These are phyloP conservation scores for Parelbella ahira DNA, from an alignment of 2,888 invertebrate genomes.

Conservation along the genomic window DNA sequence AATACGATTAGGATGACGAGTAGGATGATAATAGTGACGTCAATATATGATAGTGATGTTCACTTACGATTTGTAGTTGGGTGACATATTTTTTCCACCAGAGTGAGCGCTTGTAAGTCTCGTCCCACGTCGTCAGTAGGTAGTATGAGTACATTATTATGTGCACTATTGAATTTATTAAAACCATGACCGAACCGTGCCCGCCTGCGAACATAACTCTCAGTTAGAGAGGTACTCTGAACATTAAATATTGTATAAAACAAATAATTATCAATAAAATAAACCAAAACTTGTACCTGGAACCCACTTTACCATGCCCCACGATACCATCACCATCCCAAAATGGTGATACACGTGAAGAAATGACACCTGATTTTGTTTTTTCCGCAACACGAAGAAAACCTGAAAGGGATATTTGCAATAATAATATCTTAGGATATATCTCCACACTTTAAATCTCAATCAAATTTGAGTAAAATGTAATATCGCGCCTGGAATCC, in stretches of 20 bases:
- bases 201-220: conserved; percentile 78
- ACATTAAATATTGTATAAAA: too few relatives aligned
- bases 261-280: too few relatives aligned
- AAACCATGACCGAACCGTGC: conserved; percentile 82
- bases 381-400: conserved; percentile 92
- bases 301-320: conserved; percentile 85
- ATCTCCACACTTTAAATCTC: too few relatives aligned
- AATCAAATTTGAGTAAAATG: too few relatives aligned
- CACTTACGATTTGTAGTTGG: conserved; percentile 86
- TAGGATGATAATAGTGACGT: too few relatives aligned
- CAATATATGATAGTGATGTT: too few relatives aligned
- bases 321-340: conserved; percentile 84
- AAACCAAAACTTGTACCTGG: conserved; percentile 79
- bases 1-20: too few relatives aligned
- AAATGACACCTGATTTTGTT: conserved; percentile 89
- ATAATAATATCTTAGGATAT: too few relatives aligned
- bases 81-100: conserved; percentile 93
- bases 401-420: conserved; percentile 53
- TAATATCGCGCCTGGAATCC: too few relatives aligned
- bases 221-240: too few relatives aligned
- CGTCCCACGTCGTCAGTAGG: conserved; percentile 85
- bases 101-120: conserved; percentile 84
- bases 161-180: conserved; percentile 87
- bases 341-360: conserved; percentile 93
- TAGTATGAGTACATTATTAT: conserved; percentile 90